Conservation (phyloP, 2,113 vertebrate species). For the Stictonetta naevosa region DNA sequence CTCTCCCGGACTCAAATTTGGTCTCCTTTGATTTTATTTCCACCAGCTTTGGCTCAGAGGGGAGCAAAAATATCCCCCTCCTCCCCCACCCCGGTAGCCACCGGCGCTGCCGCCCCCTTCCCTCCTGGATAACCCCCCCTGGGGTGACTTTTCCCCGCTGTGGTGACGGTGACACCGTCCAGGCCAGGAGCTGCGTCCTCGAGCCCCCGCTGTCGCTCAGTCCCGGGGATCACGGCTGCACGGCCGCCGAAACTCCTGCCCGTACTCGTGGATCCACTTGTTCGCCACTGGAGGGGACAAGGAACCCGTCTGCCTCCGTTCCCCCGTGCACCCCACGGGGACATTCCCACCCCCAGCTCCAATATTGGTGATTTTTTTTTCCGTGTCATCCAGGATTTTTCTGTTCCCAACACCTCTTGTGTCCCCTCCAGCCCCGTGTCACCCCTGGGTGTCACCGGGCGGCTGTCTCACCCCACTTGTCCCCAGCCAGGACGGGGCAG, state of each 20-base stretch:
- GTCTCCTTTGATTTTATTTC: conserved; percentile 28
- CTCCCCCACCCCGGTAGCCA: rapidly evolving
- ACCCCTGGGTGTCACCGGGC: rapidly evolving
- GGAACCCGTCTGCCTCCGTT: rapidly evolving
- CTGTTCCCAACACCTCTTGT: neutral
- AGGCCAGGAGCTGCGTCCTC: neutral
- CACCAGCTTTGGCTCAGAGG: rapidly evolving
- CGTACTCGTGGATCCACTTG: conserved; percentile 93
- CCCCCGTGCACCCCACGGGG: neutral
- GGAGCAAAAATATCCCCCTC: neutral
- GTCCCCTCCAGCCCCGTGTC: neutral
- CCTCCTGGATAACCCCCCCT: neutral
- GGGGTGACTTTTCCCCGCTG: neutral
- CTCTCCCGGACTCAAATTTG: neutral
- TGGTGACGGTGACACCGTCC: neutral
- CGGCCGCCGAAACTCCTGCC: conserved; percentile 89
- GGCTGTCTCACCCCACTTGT: conserved; percentile 90
- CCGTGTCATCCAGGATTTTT: neutral
- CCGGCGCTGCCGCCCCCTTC: rapidly evolving
- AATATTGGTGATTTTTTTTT: rapidly evolving
- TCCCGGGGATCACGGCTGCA: conserved; percentile 82
- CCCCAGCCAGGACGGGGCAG: conserved; percentile 90
- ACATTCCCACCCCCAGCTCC: rapidly evolving
- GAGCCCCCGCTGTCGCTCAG: conserved; percentile 38
- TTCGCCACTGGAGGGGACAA: conserved; percentile 86